These are phyloP conservation scores for Aphis gossypii DNA, from an alignment of 1,140 invertebrate species.

Conservation along the genomic window DNA sequence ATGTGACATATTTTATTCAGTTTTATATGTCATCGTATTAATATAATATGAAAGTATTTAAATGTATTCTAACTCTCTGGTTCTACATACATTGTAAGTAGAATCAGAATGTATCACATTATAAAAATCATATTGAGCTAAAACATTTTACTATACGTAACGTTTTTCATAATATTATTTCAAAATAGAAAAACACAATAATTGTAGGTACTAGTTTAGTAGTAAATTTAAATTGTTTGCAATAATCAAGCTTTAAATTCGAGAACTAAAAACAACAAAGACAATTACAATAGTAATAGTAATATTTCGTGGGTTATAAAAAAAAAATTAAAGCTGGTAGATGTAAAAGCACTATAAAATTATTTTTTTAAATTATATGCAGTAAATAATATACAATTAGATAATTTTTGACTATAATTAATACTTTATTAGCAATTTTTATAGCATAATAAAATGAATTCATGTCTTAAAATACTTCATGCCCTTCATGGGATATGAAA, in stretches of 20 bases:
- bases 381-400: background rate
- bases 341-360: background rate
- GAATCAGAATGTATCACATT: background rate
- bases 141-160: background rate
- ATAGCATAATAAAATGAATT: background rate
- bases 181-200: too few relatives aligned
- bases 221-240: background rate
- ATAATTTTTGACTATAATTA: background rate
- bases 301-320: background rate
- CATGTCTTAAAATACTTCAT: too few relatives aligned
- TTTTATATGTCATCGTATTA: background rate
- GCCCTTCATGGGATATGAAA: too few relatives aligned
- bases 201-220: background rate
- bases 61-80: background rate
- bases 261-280: background rate
- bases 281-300: background rate
- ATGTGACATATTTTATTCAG: background rate
- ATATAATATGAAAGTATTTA: background rate
- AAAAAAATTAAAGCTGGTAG: background rate
- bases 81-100: background rate
- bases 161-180: background rate
- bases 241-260: background rate
- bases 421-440: background rate
- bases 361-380: background rate
- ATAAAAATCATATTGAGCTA: background rate